Evolutionary conservation across 1,140 invertebrate genomes (phyloP), one percentile per base, ranked within the genome.

Genomic region (Drosophila sp.): DNA sequence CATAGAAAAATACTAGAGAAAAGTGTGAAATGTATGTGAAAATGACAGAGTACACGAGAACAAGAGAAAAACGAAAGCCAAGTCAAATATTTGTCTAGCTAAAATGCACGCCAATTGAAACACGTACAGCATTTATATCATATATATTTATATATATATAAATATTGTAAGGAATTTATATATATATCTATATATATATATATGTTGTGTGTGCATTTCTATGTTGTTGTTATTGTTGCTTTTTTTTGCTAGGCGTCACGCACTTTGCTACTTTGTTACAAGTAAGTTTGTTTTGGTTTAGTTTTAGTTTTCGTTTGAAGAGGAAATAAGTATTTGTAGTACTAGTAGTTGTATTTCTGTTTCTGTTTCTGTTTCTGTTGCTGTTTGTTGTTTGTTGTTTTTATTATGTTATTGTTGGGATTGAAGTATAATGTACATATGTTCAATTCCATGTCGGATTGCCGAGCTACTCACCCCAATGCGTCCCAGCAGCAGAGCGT

Each of bases 401-500:
- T n/a, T n/a, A n/a, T n/a, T n/a, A n/a, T n/a, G n/a, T n/a, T n/a
- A n/a, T 41, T 53, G 16, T 53, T 38, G 62, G 29, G 36, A 40
- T 50, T 32, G 11, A n/a, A 32, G 50, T 53, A 27, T 9, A 21
- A 46, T 46, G 18, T 25, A 25, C 6, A 2, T n/a, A n/a, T n/a
- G 16, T 54, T 41, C 40, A 34, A 27, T 18, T 48, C 34, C 27
- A 32, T 48, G 43, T 41, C 54, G 34, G 48, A 58, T 43, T 16
- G n/a, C 4, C 7, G 5, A 21, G 27, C n/a, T 70, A 91, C 95
- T 95, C 93, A 96, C 95, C 95, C 95, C 93, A 53, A 95, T 96
- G 89, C 94, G 93, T 71, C 95, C 95, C 34, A 96, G 93, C 40
- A 96, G 93, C 53, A 96, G 91, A 45, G 95, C 95, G 89, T 96